Percentiles rank a stretch among this genome's conserved stretches.
phyloP scores from a whole-genome alignment of 1,140 invertebrate genomes.

The Mamestra configurata region DNA sequence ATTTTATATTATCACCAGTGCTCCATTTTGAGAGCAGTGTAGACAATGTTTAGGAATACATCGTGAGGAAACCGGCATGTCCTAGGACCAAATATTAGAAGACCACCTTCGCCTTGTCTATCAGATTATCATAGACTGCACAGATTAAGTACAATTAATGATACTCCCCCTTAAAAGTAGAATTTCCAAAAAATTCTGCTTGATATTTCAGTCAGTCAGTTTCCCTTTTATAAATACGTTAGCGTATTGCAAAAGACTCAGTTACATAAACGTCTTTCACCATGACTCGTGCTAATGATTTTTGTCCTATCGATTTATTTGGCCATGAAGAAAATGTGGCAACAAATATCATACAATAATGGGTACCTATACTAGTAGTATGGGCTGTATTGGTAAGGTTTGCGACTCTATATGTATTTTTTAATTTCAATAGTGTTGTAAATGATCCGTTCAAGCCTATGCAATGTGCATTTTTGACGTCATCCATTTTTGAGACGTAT shows the following conservation, averaged over 20 bases:
- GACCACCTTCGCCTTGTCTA: no score
- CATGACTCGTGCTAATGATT: background rate
- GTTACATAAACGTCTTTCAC: background rate
- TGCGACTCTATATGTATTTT: background rate
- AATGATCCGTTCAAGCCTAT: background rate
- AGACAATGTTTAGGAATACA: no score
- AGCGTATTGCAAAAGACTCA: background rate
- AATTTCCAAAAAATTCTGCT: no score
- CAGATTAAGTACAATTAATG: no score
- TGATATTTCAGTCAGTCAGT: background rate
- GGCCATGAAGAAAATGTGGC: slow-evolving; percentile 1
- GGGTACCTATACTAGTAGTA: background rate
- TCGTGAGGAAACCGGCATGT: no score
- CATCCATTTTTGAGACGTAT: no score
- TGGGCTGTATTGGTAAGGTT: background rate
- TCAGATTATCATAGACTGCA: no score
- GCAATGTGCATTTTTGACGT: no score
- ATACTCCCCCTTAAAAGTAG: no score
- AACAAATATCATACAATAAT: background rate
- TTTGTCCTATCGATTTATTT: background rate
- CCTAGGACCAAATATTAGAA: no score
- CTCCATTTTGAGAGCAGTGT: no score
- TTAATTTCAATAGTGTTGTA: background rate
- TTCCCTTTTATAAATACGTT: background rate
- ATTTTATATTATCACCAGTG: no score